These are phyloP conservation scores for Drosophila affinis DNA, from an alignment of 2,888 invertebrate genomes.

Conservation along the genomic window DNA sequence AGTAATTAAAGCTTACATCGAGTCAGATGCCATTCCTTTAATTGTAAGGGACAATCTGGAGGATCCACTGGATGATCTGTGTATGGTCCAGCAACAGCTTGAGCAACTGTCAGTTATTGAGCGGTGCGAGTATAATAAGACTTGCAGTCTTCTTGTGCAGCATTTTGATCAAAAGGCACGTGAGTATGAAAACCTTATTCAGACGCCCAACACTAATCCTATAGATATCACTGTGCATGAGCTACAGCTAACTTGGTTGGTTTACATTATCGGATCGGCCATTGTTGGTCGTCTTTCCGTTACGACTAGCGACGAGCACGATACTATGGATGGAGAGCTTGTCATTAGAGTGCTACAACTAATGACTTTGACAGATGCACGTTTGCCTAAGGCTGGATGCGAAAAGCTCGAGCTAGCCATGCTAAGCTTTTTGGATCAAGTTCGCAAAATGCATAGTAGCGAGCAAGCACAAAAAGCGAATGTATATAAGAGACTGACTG, in stretches of 20 bases:
- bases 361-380: slow-evolving; percentile 97
- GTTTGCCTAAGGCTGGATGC: slow-evolving; percentile 94
- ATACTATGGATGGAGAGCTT: slow-evolving; percentile 99
- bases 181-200: slow-evolving; percentile 91
- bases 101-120: slow-evolving; percentile 98
- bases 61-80: slow-evolving; percentile 97
- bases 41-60: slow-evolving; percentile 96
- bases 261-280: slow-evolving; percentile 98
- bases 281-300: slow-evolving; percentile 98
- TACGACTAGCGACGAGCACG: slow-evolving; percentile 97
- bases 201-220: slow-evolving; percentile 85
- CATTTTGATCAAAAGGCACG: slow-evolving; percentile 96
- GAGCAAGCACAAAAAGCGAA: slow-evolving; percentile 98
- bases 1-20: slow-evolving; percentile 97
- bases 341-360: slow-evolving; percentile 96
- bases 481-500: slow-evolving; percentile 95
- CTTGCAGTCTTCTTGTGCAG: slow-evolving; percentile 96
- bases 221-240: slow-evolving; percentile 90
- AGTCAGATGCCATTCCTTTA: slow-evolving; percentile 95
- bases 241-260: slow-evolving; percentile 97
- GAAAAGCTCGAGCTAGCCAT: slow-evolving; percentile 98
- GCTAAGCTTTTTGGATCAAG: slow-evolving; percentile 99
- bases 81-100: slow-evolving; percentile 97
- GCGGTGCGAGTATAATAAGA: slow-evolving; percentile 98
- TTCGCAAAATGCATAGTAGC: slow-evolving; percentile 98